Conservation (phyloP, 2,888 invertebrate species). For the Drosophila gaucha region DNA sequence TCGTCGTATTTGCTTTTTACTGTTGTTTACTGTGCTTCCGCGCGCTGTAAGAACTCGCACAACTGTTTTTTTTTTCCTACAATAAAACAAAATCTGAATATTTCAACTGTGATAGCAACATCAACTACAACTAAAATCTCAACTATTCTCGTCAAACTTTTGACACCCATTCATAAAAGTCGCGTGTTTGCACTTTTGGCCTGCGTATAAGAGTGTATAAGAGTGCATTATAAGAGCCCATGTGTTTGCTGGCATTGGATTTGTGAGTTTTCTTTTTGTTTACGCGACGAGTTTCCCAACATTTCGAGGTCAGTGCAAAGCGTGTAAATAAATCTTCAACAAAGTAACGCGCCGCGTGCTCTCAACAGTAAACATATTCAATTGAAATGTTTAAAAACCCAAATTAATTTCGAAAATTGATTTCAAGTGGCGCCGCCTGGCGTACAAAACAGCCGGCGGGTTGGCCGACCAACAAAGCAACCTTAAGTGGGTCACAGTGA, state of each 20-base stretch:
- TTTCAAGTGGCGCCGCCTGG: constrained; percentile 66
- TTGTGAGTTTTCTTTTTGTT: constrained; percentile 39
- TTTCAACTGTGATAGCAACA: constrained; percentile 54
- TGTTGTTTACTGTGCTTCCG: constrained; percentile 54
- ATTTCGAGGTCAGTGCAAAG: constrained; percentile 52
- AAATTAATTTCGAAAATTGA: constrained; percentile 71
- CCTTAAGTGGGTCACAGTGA: constrained; percentile 64
- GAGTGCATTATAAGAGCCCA: constrained; percentile 53
- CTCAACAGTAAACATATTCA: constrained; percentile 38
- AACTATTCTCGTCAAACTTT: constrained; percentile 15
- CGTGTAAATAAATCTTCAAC: constrained; percentile 37
- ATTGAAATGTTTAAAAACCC: constrained; percentile 61
- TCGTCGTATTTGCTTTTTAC: constrained; percentile 30
- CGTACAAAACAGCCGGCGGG: constrained; percentile 24
- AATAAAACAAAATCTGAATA: constrained; percentile 2
- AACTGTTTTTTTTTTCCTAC: constrained; percentile 21
- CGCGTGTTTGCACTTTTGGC: constrained; percentile 56
- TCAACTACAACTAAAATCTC: constrained; percentile 1
- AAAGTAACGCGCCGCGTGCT: neutral
- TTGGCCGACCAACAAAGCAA: constrained; percentile 8
- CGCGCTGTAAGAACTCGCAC: constrained; percentile 48
- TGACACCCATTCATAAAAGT: constrained; percentile 46
- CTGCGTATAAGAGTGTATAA: constrained; percentile 45
- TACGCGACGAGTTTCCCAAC: constrained; percentile 47
- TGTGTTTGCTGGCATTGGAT: constrained; percentile 12